phyloP scores from a whole-genome alignment of 2,888 invertebrate genomes.

The Anoplius nigerrimus region DNA sequence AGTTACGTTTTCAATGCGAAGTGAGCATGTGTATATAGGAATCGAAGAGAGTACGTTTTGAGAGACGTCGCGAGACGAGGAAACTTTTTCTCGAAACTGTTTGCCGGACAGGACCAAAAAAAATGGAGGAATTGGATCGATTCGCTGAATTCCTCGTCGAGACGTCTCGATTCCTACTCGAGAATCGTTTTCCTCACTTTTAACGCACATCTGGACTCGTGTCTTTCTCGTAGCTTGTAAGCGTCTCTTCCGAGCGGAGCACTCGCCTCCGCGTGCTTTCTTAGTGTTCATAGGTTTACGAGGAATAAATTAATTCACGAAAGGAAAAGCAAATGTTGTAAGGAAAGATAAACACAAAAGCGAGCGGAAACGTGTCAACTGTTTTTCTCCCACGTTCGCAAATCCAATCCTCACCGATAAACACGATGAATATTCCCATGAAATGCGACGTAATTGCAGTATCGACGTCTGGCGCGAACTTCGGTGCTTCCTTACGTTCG shows the following conservation, averaged over 20 bases:
- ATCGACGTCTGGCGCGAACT: too few relatives aligned
- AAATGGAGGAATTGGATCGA: too few relatives aligned
- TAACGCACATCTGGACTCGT: conserved; percentile 61
- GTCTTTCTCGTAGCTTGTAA: conserved; percentile 61
- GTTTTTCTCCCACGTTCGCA: neutral
- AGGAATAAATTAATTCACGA: conserved; percentile 71
- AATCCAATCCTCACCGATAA: too few relatives aligned
- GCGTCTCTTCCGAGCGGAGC: conserved; percentile 65
- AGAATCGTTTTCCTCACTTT: conserved; percentile 2
- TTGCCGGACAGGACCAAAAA: neutral
- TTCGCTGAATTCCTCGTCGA: too few relatives aligned
- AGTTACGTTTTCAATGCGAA: too few relatives aligned
- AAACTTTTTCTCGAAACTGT: neutral
- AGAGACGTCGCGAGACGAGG: neutral
- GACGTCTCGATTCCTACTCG: conserved; percentile 4
- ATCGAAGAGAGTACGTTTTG: neutral
- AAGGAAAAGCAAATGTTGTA: conserved; percentile 41
- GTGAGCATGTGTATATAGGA: neutral
- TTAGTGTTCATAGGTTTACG: conserved; percentile 73
- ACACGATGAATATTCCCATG: too few relatives aligned
- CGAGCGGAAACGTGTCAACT: conserved; percentile 18
- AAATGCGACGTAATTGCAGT: too few relatives aligned
- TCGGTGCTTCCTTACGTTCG: too few relatives aligned
- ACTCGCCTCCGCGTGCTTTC: conserved; percentile 66
- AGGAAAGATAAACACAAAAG: conserved; percentile 34